A percentile compares a stretch with the other conserved stretches of the same genome.
Conservation (phyloP, 2,797 vertebrate species). For the Clarias platycephalus region DNA sequence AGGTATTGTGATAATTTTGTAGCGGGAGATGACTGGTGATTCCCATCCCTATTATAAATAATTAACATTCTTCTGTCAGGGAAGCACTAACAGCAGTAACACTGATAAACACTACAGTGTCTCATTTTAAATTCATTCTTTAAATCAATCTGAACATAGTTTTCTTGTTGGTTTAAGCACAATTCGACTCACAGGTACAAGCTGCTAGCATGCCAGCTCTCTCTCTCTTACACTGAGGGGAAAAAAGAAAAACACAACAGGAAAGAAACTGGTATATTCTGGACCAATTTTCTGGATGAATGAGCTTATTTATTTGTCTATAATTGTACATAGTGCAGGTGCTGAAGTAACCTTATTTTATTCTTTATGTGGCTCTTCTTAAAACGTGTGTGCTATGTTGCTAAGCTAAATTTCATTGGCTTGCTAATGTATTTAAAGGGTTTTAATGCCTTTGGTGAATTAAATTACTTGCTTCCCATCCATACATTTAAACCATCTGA, state of each 20-base stretch:
- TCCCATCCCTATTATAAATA: no score
- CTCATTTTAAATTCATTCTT: background rate
- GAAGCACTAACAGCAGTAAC: background rate
- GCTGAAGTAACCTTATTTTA: background rate
- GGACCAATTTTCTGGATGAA: background rate
- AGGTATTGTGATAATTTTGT: no score
- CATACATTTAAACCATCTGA: background rate
- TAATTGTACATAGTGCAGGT: background rate
- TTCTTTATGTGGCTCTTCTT: background rate
- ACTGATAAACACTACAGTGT: background rate
- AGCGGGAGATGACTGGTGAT: no score
- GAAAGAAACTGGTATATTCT: background rate
- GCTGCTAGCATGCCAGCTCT: background rate
- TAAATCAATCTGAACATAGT: background rate
- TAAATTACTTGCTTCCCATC: conserved; percentile 37
- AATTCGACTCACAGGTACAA: background rate
- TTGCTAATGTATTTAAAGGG: conserved; percentile 61
- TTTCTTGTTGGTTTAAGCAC: background rate
- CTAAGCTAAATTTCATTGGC: background rate
- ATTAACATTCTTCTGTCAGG: background rate
- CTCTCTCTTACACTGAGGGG: background rate
- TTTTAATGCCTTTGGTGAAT: conserved; percentile 58
- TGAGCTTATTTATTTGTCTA: conserved; percentile 4
- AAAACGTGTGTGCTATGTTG: background rate
- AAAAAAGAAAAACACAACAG: background rate